Conservation (phyloP, 2,113 vertebrate genomes). For the Carassius auratus region DNA sequence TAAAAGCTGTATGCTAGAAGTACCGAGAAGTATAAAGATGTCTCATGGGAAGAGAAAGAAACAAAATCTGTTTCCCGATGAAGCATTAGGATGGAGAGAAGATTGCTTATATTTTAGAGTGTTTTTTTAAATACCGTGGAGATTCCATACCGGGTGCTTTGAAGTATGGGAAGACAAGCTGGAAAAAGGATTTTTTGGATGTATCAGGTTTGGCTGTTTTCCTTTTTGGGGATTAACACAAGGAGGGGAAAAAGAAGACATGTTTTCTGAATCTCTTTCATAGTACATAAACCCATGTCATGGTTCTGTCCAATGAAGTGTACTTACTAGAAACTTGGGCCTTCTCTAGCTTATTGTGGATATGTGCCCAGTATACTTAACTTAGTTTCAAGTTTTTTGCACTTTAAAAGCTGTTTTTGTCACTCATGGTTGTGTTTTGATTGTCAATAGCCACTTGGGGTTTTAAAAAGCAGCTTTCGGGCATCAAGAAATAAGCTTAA, state of each 20-base stretch:
- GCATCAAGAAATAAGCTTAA: constrained; percentile 5
- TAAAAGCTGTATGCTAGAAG: neutral
- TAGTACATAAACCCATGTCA: neutral
- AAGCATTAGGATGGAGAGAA: constrained; percentile 69
- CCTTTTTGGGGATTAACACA: constrained; percentile 67
- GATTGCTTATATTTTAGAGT: constrained; percentile 64
- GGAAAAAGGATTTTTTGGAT: constrained; percentile 61
- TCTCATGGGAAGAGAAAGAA: constrained; percentile 3
- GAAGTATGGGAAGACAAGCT: constrained; percentile 74
- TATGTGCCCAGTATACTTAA: neutral
- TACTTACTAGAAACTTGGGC: neutral
- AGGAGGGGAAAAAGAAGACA: neutral
- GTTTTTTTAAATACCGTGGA: constrained; percentile 71
- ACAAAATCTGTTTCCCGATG: constrained; percentile 62
- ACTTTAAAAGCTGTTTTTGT: neutral
- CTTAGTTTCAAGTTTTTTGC: neutral
- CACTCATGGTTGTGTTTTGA: constrained; percentile 2
- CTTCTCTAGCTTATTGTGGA: neutral
- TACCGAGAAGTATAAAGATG: constrained; percentile 19
- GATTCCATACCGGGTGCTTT: constrained; percentile 77
- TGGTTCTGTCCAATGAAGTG: constrained; percentile 15
- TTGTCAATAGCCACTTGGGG: neutral
- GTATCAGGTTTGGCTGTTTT: constrained; percentile 65
- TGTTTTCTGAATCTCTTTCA: constrained; percentile 15
- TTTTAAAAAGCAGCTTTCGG: constrained; percentile 21